phyloP scores from a whole-genome alignment of 2,113 vertebrate genomes.

The Nibea albiflora region DNA sequence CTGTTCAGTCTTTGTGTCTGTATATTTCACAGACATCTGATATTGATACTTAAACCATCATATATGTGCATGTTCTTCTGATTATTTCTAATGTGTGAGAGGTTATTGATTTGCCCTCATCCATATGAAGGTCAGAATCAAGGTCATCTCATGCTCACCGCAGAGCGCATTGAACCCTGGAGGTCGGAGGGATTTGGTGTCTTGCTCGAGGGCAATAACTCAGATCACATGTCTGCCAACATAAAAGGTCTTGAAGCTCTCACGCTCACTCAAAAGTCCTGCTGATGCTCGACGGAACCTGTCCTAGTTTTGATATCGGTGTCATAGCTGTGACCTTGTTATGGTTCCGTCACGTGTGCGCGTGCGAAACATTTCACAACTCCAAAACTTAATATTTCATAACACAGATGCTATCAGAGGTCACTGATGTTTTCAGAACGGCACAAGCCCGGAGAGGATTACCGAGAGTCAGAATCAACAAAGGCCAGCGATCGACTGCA shows the following conservation, averaged over 20 bases:
- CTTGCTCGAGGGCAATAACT: not conserved
- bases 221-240: not conserved
- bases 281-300: not conserved
- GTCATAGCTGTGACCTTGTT: conserved; percentile 9
- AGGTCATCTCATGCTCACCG: not conserved
- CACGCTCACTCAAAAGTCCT: not conserved
- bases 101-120: conserved; percentile 1
- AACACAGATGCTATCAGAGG: conserved; percentile 38
- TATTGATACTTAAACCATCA: not conserved
- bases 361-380: conserved; percentile 28
- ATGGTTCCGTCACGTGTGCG: not conserved
- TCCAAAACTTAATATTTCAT: conserved; percentile 26
- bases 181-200: not conserved
- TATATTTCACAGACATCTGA: not conserved
- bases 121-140: not conserved
- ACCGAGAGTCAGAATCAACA: conserved; percentile 39
- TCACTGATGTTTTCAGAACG: conserved; percentile 32
- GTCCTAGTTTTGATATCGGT: not conserved
- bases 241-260: not conserved
- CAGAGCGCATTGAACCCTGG: not conserved
- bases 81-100: not conserved
- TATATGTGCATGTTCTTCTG: not conserved
- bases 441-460: conserved; percentile 48
- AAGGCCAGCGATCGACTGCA: conserved; percentile 24
- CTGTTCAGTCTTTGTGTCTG: not conserved